Evolutionary conservation across 1,140 invertebrate genomes (phyloP).

Genomic region (Bombus superbus): DNA sequence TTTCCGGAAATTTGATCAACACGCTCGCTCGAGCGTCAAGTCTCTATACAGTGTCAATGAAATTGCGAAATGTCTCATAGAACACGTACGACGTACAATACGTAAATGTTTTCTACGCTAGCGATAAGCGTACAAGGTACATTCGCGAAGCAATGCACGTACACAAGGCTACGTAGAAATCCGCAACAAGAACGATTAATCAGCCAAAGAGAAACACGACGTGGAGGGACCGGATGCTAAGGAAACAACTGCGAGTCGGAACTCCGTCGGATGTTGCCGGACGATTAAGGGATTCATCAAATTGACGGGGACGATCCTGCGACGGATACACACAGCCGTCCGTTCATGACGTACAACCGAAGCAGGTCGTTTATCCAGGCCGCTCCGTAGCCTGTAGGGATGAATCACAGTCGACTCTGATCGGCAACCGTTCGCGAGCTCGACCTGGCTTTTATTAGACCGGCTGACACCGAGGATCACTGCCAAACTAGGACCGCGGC

Average conservation of each 20-base stretch:
- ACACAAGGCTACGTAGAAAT: neutral
- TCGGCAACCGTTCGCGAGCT: conserved; percentile 54
- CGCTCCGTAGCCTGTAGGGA: conserved; percentile 14
- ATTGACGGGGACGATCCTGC: neutral
- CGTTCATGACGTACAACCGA: neutral
- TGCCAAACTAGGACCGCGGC: conserved; percentile 75
- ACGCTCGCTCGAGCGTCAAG: too few species aligned
- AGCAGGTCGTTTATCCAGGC: conserved; percentile 51
- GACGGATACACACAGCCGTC: neutral
- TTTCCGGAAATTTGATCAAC: too few species aligned
- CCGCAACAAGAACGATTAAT: conserved; percentile 6
- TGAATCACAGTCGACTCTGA: conserved; percentile 58
- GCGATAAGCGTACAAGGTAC: too few species aligned
- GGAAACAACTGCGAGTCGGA: neutral
- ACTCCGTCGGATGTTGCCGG: neutral
- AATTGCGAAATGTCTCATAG: too few species aligned
- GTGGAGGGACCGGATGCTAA: too few species aligned
- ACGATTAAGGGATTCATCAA: conserved; percentile 16
- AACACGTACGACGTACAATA: too few species aligned
- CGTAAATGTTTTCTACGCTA: too few species aligned
- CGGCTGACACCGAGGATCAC: conserved; percentile 73
- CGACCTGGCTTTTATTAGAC: conserved; percentile 74
- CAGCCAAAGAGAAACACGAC: neutral
- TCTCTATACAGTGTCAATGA: too few species aligned
- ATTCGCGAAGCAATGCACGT: neutral